Percentiles rank a stretch among this genome's conserved stretches.
Evolutionary conservation across 2,113 vertebrate species (phyloP).

Genomic region (Saguinus midas): DNA sequence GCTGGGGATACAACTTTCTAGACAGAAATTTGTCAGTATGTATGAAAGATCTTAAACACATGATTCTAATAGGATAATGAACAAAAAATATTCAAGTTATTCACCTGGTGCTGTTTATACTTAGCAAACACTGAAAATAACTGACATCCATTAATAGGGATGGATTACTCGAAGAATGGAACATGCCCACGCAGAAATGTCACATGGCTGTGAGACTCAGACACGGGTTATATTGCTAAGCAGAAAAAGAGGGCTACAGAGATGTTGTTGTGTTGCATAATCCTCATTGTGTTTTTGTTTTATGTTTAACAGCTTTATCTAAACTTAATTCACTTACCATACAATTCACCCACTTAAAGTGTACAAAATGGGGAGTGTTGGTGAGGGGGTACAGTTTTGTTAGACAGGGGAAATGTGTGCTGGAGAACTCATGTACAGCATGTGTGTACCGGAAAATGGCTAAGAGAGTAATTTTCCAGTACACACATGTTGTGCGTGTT

Average conservation of each 20-base stretch:
- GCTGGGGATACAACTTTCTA: background rate
- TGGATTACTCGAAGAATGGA: background rate
- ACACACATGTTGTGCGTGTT: no score
- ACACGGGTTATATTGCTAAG: no score
- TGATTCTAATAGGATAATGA: background rate
- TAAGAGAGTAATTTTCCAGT: background rate
- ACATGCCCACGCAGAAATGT: background rate
- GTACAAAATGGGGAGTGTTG: background rate
- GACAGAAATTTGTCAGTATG: background rate
- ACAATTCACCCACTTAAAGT: background rate
- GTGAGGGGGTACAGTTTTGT: no score
- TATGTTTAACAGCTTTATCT: background rate
- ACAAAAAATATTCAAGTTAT: background rate
- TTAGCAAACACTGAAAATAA: background rate
- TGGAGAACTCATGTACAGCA: background rate
- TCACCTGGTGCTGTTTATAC: background rate
- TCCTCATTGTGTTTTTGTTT: background rate
- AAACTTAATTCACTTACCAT: background rate
- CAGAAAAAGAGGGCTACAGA: background rate
- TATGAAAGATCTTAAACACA: background rate
- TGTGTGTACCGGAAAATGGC: no score
- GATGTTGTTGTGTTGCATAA: no score
- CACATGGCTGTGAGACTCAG: background rate
- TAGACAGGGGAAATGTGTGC: background rate
- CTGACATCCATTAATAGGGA: background rate